These are phyloP conservation scores for Radopholus similis DNA, from an alignment of 1,140 invertebrate genomes.

Conservation along the genomic window DNA sequence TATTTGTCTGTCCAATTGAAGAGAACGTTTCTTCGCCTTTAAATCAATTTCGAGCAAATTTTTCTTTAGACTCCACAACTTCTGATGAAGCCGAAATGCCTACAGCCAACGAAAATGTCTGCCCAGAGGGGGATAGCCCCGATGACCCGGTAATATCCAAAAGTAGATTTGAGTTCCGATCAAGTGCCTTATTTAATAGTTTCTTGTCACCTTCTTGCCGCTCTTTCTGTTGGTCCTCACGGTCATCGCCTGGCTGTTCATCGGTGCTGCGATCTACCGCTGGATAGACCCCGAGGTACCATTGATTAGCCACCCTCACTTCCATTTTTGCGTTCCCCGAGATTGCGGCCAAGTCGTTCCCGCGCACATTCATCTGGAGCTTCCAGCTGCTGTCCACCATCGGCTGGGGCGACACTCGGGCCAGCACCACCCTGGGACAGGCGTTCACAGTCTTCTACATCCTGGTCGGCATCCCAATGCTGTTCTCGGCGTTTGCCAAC, in stretches of 20 bases:
- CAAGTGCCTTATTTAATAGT: background rate
- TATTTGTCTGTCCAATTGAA: too few species aligned
- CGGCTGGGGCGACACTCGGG: constrained; percentile 14
- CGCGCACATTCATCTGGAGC: constrained; percentile 10
- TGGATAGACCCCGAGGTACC: background rate
- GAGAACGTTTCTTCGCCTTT: background rate
- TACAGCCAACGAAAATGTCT: too few species aligned
- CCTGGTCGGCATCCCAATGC: constrained; percentile 6
- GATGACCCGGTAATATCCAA: too few species aligned
- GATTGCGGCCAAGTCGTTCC: constrained; percentile 12
- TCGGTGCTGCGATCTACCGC: background rate
- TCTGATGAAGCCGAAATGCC: too few species aligned
- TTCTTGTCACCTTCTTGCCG: background rate
- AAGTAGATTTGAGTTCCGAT: background rate
- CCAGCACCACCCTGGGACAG: constrained; percentile 6
- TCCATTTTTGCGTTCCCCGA: constrained; percentile 74
- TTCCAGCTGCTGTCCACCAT: constrained; percentile 11
- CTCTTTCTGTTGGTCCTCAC: background rate
- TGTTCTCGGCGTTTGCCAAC: constrained; percentile 16
- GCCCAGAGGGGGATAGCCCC: too few species aligned
- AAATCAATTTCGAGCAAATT: too few species aligned
- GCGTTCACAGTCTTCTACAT: constrained; percentile 13
- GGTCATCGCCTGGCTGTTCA: background rate
- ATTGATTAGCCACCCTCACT: too few species aligned
- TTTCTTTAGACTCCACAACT: too few species aligned